Base-by-base conservation (phyloP, 53 echinoderm and acorn worm genomes). In the Luidia sarsii region DNA sequence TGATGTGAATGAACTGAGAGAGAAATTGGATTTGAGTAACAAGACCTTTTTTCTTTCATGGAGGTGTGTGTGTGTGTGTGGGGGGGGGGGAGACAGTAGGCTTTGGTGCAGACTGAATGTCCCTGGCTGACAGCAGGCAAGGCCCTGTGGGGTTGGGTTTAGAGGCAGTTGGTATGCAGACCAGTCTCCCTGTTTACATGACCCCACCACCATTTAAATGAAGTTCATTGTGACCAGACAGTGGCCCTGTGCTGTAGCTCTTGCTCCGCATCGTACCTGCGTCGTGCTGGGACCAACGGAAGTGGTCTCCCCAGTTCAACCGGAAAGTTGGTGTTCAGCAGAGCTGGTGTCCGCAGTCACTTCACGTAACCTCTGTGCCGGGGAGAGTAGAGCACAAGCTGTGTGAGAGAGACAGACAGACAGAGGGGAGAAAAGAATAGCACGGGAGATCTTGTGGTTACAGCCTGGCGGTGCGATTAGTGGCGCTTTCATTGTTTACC, bases 121-220 rank as follows among this genome's bases (percentile, higher is more conserved):
- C 77, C 77, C 77, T 77, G 57, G 77, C 19, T n/a, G 29, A 8
- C 28, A 24, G 2, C 18, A 30, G 35, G 36, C 39, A 31, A 41
- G 45, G 29, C 62, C 25, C 45, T 32, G 77, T 61, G 9, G 37
- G 30, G 39, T 77, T 41, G 77, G 77, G 72, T 72, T 72, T 30
- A 46, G 37, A 60, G 77, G 60, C 61, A 32, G 35, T 23, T 54
- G 54, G 72, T 72, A 77, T 38, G 38, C 29, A 30, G 50, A 72
- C 24, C 48, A 34, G 21, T 37, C 6, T 41, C 27, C 27, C 74
- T 60, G 77, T 61, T 77, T 60, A 77, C 77, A 60, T 61, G 77
- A 77, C 61, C 77, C 22, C 57, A 22, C 4, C 38, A 39, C 48
- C 14, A 77, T 77, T 77, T 61, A 61, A 41, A 77, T 77, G 77